A percentile compares a stretch with the other conserved stretches of the same genome.
phyloP scores from a whole-genome alignment of 2,797 vertebrate species.

The Balearica regulorum region DNA sequence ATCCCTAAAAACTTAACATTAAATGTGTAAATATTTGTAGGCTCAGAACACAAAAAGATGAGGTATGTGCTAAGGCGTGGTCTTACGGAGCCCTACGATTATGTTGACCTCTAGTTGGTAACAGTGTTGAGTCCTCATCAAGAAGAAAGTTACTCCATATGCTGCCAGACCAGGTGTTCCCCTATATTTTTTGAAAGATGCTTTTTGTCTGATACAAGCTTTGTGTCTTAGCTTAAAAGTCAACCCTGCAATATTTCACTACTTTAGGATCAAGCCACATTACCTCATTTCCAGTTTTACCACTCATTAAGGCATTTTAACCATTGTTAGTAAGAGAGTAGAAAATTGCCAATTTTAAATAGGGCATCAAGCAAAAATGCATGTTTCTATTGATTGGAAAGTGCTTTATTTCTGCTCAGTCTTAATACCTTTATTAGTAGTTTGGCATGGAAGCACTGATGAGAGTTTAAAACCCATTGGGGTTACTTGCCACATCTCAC shows the following conservation, averaged over 20 bases:
- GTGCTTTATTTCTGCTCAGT: background rate
- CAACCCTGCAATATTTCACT: background rate
- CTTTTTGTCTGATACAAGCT: background rate
- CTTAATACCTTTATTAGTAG: background rate
- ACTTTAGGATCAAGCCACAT: background rate
- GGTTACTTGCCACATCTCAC: background rate
- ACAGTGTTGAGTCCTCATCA: background rate
- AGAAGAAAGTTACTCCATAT: background rate
- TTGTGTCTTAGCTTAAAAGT: background rate
- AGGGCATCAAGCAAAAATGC: background rate
- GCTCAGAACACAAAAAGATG: constrained; percentile 37
- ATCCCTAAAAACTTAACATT: background rate
- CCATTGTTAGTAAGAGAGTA: background rate
- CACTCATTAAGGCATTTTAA: background rate
- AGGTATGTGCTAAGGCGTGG: constrained; percentile 32
- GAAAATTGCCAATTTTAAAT: background rate
- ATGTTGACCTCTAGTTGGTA: background rate
- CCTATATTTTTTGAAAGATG: background rate
- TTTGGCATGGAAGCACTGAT: background rate
- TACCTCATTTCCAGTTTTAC: background rate
- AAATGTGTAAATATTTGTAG: constrained; percentile 55
- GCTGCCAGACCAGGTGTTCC: background rate
- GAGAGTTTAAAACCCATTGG: background rate
- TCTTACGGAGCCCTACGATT: background rate
- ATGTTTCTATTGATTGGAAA: background rate